Conservation (phyloP, 2,113 vertebrate species). For the Percopsis transmontana region DNA sequence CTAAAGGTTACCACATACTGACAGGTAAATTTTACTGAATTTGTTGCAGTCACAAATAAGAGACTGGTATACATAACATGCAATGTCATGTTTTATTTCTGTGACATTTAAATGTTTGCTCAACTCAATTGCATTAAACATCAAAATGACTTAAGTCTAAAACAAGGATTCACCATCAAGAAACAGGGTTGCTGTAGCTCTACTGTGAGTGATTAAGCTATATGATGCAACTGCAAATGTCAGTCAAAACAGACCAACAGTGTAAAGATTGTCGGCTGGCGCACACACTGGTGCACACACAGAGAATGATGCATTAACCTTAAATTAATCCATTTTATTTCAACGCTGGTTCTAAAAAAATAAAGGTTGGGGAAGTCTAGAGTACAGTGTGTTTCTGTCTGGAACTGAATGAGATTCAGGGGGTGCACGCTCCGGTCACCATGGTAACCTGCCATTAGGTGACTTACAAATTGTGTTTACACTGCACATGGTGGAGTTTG, state of each 20-base stretch:
- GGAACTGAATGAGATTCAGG: background rate
- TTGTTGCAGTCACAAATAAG: slow-evolving; percentile 4
- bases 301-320: too few species aligned
- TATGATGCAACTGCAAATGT: background rate
- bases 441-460: slow-evolving; percentile 59
- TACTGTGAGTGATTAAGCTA: background rate
- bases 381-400: background rate
- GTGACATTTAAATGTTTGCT: slow-evolving; percentile 7
- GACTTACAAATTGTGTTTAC: slow-evolving; percentile 45
- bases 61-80: slow-evolving; percentile 45
- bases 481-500: slow-evolving; percentile 24
- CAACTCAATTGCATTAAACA: too few species aligned
- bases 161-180: slow-evolving; percentile 41
- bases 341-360: too few species aligned
- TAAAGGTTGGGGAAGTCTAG: background rate
- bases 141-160: slow-evolving; percentile 27
- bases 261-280: too few species aligned
- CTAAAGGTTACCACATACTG: background rate
- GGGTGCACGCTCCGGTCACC: slow-evolving; percentile 44
- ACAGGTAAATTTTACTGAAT: background rate
- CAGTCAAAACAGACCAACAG: background rate
- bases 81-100: slow-evolving; percentile 53
- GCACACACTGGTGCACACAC: too few species aligned
- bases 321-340: too few species aligned
- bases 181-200: slow-evolving; percentile 18